Evolutionary conservation across 2,888 invertebrate genomes (phyloP).

Genomic region (Clanis bilineata): DNA sequence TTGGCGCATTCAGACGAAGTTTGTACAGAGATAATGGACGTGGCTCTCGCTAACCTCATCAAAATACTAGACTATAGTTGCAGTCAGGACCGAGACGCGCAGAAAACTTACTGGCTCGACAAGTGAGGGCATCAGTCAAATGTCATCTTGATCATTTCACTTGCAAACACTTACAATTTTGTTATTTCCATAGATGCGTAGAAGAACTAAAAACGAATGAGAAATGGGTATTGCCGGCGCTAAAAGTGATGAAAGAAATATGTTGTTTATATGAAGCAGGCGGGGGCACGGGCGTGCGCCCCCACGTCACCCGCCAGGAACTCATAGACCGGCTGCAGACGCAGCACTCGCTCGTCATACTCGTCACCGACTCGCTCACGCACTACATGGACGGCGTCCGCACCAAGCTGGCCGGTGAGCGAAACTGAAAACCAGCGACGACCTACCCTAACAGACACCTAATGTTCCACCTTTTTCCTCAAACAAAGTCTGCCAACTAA

Average conservation of each 20-base stretch:
- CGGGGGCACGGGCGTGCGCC: slow-evolving; percentile 74
- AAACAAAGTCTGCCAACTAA: too few species aligned
- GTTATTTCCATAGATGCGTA: slow-evolving; percentile 84
- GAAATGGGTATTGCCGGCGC: slow-evolving; percentile 96
- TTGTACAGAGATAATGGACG: slow-evolving; percentile 98
- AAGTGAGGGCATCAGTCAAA: slow-evolving; percentile 73
- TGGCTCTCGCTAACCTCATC: slow-evolving; percentile 96
- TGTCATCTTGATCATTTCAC: not conserved
- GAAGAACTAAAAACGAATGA: slow-evolving; percentile 94
- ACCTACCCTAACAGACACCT: not conserved
- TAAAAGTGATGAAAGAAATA: slow-evolving; percentile 97
- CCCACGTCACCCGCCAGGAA: slow-evolving; percentile 83
- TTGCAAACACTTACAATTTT: not conserved
- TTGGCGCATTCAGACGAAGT: slow-evolving; percentile 98
- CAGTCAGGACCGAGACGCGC: slow-evolving; percentile 97
- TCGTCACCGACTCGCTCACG: slow-evolving; percentile 95
- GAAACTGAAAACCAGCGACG: too few species aligned
- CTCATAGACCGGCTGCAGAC: slow-evolving; percentile 95
- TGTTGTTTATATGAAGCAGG: slow-evolving; percentile 96
- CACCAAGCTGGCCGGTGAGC: slow-evolving; percentile 63
- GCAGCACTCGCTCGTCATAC: slow-evolving; percentile 95
- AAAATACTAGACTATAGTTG: slow-evolving; percentile 99
- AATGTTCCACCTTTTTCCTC: too few species aligned
- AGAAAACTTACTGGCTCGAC: slow-evolving; percentile 97
- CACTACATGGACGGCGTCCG: slow-evolving; percentile 95